Base-by-base conservation (phyloP, 1,140 invertebrate species). In the Rhyacophila brunnea region DNA sequence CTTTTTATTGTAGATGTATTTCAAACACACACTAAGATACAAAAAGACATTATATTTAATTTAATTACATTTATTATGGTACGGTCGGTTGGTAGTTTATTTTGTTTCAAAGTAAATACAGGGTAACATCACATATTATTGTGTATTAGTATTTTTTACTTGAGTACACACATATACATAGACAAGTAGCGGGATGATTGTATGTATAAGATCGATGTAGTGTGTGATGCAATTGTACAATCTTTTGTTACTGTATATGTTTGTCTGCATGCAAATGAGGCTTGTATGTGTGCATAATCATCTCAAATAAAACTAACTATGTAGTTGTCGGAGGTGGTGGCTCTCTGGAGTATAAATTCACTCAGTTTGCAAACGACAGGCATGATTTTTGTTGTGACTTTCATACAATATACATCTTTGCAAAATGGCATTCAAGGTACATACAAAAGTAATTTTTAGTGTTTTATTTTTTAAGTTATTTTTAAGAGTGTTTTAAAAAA, bases 381-480 rank as follows among this genome's bases (percentile, higher is more conserved):
- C 45, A 45, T 43, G 28, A 45, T 57, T 57, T 38, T 20, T 13
- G 5, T 9, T 36, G 47, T 50, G 55, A 19, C 38, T 50, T 15
- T 28, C 9, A 19, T 44, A 51, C 47, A 19, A 40, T 19, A 6
- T 40, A 45, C 36, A 50, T 28, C 42, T 35, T 17, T 50, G 4
- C 47, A 45, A 18, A 44, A 58, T 58, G 55, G 55, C 44, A 11
- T 50, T 45, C 47, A 58, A 58, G 55, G 55, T 58, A 58, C n/a
- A n/a, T n/a, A n/a, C n/a, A n/a, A n/a, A n/a, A n/a, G n/a, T n/a
- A n/a, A n/a, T n/a, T n/a, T n/a, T n/a, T n/a, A n/a, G n/a, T n/a
- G n/a, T n/a, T n/a, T n/a, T n/a, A n/a, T n/a, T n/a, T n/a, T n/a
- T n/a, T n/a, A n/a, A n/a, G n/a, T n/a, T n/a, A n/a, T n/a, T n/a